Evolutionary conservation across 1,140 invertebrate species (phyloP).

Genomic region (Brachionus asplanchnoidis): DNA sequence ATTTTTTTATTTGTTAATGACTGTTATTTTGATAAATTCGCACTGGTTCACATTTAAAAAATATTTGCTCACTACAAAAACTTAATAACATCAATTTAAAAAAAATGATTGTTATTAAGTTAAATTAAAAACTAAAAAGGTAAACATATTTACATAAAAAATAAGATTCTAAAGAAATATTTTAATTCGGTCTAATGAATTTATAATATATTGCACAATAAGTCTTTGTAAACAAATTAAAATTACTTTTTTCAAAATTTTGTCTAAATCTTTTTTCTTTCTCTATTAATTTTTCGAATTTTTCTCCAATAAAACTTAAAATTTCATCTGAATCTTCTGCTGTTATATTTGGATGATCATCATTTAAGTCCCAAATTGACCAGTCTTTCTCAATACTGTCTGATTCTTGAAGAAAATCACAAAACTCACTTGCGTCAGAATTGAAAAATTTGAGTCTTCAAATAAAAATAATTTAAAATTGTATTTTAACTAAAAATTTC

Average conservation of each 20-base stretch:
- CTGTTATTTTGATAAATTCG: too few relatives aligned
- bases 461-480: not conserved
- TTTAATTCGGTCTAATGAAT: too few relatives aligned
- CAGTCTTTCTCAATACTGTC: not conserved
- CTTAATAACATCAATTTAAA: too few relatives aligned
- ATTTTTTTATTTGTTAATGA: too few relatives aligned
- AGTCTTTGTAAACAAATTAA: not conserved
- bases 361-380: not conserved
- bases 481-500: too few relatives aligned
- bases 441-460: not conserved
- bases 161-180: too few relatives aligned
- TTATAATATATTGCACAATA: too few relatives aligned
- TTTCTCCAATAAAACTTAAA: not conserved
- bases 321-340: not conserved
- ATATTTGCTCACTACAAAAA: too few relatives aligned
- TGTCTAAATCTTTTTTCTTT: not conserved
- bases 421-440: not conserved
- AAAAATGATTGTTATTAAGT: too few relatives aligned
- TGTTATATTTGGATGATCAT: not conserved
- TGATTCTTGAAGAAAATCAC: not conserved
- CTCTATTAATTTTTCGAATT: not conserved
- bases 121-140: too few relatives aligned
- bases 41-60: too few relatives aligned
- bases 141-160: too few relatives aligned
- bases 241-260: conserved; percentile 17